These are phyloP conservation scores for Anagyrus pseudococci DNA, from an alignment of 2,888 invertebrate species.

Conservation along the genomic window DNA sequence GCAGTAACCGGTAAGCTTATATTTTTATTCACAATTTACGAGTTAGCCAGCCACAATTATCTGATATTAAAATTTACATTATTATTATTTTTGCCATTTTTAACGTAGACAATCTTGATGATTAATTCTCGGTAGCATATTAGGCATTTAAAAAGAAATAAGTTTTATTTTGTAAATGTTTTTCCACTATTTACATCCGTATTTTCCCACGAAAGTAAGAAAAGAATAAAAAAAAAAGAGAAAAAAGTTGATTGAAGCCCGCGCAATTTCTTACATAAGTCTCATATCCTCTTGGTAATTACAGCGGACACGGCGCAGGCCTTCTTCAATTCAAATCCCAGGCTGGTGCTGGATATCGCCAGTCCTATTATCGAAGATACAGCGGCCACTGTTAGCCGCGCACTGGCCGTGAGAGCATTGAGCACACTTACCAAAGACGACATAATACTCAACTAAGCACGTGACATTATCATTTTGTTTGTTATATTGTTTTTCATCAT, in stretches of 20 bases:
- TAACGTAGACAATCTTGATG: conserved; percentile 1
- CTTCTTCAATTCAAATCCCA: conserved; percentile 75
- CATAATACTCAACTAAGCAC: conserved; percentile 59
- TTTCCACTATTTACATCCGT: too few species aligned
- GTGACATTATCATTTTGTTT: conserved; percentile 1
- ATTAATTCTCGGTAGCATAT: too few species aligned
- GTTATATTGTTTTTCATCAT: conserved; percentile 11
- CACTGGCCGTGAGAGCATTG: conserved; percentile 68
- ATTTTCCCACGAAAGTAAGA: too few species aligned
- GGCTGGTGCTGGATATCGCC: conserved; percentile 71
- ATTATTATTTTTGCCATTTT: too few species aligned
- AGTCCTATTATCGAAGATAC: conserved; percentile 75
- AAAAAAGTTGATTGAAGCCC: too few species aligned
- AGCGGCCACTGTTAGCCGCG: conserved; percentile 68
- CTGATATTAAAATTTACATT: too few species aligned
- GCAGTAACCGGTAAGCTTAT: conserved; percentile 49
- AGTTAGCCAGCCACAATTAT: neutral
- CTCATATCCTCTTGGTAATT: too few species aligned
- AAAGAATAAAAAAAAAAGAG: too few species aligned
- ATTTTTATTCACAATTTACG: too few species aligned
- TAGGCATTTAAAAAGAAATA: too few species aligned
- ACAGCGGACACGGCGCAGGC: conserved; percentile 72
- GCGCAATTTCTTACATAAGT: too few species aligned
- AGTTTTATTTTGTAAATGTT: too few species aligned
- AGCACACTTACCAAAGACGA: conserved; percentile 68